Percentiles rank a stretch among this genome's conserved stretches.
phyloP scores from a whole-genome alignment of 2,113 vertebrate species.

The Cottus gobio region DNA sequence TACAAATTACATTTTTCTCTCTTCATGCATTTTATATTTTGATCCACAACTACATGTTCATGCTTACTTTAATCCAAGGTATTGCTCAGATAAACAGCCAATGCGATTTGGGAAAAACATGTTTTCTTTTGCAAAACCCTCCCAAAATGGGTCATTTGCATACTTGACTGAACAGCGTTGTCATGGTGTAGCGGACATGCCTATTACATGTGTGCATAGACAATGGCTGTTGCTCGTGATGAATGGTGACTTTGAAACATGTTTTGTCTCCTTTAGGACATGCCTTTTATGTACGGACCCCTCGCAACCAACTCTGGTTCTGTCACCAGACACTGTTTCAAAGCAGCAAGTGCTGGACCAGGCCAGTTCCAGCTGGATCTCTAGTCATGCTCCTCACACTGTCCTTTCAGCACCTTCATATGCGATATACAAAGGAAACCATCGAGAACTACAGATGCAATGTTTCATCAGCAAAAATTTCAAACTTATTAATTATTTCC shows the following conservation, averaged over 20 bases:
- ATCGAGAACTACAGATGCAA: neutral
- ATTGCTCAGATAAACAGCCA: neutral
- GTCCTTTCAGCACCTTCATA: neutral
- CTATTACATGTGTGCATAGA: constrained; percentile 6
- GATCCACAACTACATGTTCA: neutral
- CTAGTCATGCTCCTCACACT: neutral
- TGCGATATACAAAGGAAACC: neutral
- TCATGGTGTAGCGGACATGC: neutral
- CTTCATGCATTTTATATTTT: neutral
- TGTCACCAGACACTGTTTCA: constrained; percentile 55
- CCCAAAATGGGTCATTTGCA: neutral
- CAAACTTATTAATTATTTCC: neutral
- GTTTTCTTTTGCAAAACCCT: neutral
- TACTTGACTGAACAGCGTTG: neutral
- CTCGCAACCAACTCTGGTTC: constrained; percentile 23
- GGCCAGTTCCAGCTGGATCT: constrained; percentile 68
- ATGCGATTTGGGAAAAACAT: neutral
- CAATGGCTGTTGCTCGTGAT: constrained; percentile 1
- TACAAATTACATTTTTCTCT: constrained; percentile 41
- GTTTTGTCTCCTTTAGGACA: constrained; percentile 30
- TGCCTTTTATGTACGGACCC: constrained; percentile 24
- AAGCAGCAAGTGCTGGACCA: constrained; percentile 37
- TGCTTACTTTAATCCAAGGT: neutral
- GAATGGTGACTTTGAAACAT: neutral
- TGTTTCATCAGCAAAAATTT: neutral